Base-by-base conservation (phyloP, 2,888 invertebrate genomes). In the Mallateleia sp. region DNA sequence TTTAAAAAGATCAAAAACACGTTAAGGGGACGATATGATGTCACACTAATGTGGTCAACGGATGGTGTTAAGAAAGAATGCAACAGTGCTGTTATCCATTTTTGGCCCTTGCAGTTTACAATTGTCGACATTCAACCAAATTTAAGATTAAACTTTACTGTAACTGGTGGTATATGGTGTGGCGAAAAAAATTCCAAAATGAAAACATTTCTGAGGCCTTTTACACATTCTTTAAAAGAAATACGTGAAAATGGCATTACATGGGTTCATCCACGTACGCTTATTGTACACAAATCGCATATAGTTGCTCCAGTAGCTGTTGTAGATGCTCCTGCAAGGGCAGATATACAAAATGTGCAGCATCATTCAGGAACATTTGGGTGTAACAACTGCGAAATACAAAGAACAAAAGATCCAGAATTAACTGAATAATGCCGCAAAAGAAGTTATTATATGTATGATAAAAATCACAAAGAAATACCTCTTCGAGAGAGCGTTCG, bases 311-410 rank as follows among this genome's bases (percentile, higher is more conserved):
- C 71, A 22, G 14, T 71, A 28, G 52, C 45, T 25, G 64, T 71
- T 54, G 80, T 62, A 45, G 80, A 80, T 64, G 71, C 80, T 7
- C 80, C 80, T 32, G 71, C 47, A 11, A 80, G 80, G 54, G 80
- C 80, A 20, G 80, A 80, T 62, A 18, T 80, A 14, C 80, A 80
- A 45, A 80, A 80, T 45, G 20, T 72, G 3, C 71, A 80, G 32
- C 62, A 72, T 45, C 80, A 71, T 45, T 1, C 5, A 8, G 62
- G 54, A 42, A 64, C n/a, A 47, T 71, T 15, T 71, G 28, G 47
- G 15, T 80, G 80, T 18, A 80, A 80, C 15, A 71, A 56, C 20
- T 80, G 71, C 22, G 71, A 80, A 72, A 28, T 24, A 42, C 15
- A 69, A 77, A 52, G 67, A 56, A 66, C 66, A 20, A 14, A 38